A percentile compares a stretch with the other conserved stretches of the same genome.
Conservation (phyloP, 2,113 vertebrate genomes). For the Serinus canaria region DNA sequence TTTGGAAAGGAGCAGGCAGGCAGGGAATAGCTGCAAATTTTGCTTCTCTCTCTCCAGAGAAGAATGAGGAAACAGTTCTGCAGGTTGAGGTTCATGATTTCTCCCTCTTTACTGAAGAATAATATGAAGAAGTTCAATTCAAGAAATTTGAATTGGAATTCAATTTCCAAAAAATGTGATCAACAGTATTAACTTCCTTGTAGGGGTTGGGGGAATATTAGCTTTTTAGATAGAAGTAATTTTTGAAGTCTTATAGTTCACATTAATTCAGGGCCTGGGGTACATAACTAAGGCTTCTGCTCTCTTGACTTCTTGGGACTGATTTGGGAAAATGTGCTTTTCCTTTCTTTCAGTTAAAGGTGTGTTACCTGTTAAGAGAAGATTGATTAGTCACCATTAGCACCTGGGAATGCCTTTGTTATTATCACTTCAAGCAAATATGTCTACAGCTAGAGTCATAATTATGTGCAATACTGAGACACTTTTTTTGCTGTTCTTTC, state of each 20-base stretch:
- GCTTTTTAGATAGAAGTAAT: neutral
- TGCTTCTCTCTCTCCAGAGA: neutral
- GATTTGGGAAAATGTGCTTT: neutral
- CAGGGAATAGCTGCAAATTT: neutral
- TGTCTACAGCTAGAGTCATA: conserved; percentile 34
- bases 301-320: neutral
- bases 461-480: conserved; percentile 33
- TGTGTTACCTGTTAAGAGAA: neutral
- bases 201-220: neutral
- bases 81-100: accelerated
- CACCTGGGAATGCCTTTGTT: conserved; percentile 17
- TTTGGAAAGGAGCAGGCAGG: neutral
- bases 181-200: neutral
- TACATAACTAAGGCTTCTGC: neutral
- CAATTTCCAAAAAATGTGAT: neutral
- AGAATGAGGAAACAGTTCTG: neutral
- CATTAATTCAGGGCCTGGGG: neutral
- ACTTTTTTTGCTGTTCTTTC: conserved; percentile 35
- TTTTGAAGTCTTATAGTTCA: neutral
- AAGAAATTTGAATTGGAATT: neutral
- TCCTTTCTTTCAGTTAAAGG: neutral
- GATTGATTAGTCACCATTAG: conserved; percentile 22
- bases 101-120: neutral
- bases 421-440: conserved; percentile 46
- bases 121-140: neutral